These are phyloP conservation scores for Meteorus cinctellus DNA, from an alignment of 2,888 invertebrate species.

Conservation along the genomic window DNA sequence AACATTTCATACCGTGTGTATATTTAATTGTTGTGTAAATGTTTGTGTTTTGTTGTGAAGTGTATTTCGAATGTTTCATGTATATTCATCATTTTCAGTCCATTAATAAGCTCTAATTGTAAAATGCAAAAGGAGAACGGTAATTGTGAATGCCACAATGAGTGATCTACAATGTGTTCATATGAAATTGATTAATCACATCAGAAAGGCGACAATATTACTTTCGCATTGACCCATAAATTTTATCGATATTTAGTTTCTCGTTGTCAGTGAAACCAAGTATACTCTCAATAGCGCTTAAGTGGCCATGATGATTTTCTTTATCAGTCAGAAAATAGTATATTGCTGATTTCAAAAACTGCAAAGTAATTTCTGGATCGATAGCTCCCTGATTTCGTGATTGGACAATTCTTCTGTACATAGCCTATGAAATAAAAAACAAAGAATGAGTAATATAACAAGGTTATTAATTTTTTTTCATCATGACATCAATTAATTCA, in stretches of 20 bases:
- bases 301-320: conserved; percentile 90
- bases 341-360: conserved; percentile 93
- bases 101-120: conserved; percentile 3
- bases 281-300: conserved; percentile 93
- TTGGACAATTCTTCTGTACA: conserved; percentile 88
- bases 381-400: conserved; percentile 84
- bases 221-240: conserved; percentile 66
- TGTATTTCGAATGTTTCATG: neutral
- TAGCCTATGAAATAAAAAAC: conserved; percentile 78
- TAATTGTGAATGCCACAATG: conserved; percentile 1
- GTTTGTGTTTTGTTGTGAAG: conserved; percentile 1
- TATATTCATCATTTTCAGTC: conserved; percentile 9
- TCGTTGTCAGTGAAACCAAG: conserved; percentile 89
- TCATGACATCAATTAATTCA: neutral
- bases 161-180: neutral
- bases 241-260: conserved; percentile 84
- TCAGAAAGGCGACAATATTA: conserved; percentile 49
- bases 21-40: neutral
- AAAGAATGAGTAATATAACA: neutral
- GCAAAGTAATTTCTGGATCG: conserved; percentile 93
- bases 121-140: conserved; percentile 1
- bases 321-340: conserved; percentile 94
- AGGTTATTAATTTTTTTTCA: neutral
- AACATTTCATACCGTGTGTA: neutral
- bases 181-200: conserved; percentile 1